Evolutionary conservation across 2,888 invertebrate genomes (phyloP).

Genomic region (Pachydiplax longipennis): DNA sequence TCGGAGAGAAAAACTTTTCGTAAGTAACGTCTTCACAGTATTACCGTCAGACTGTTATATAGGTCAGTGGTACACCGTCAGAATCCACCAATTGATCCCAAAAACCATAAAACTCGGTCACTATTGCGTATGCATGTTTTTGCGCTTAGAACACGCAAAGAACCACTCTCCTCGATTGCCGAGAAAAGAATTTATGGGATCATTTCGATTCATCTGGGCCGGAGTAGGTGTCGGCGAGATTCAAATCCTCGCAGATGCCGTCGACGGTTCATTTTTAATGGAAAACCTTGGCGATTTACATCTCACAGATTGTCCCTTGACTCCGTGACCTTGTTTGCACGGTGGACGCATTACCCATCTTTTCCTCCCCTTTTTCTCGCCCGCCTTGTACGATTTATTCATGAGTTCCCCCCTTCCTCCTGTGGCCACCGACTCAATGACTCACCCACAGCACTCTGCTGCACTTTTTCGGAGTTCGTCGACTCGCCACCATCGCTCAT

Average conservation of each 20-base stretch:
- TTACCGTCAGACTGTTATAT: no score
- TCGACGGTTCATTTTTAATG: background rate
- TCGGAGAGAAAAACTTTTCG: no score
- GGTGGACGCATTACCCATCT: background rate
- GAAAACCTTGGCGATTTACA: background rate
- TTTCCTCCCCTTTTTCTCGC: background rate
- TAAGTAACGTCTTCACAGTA: no score
- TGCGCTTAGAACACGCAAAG: no score
- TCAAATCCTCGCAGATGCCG: background rate
- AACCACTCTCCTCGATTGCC: no score
- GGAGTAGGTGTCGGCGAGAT: background rate
- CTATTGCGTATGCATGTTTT: no score
- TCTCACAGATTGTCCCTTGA: background rate
- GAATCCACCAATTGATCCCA: no score
- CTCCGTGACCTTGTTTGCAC: constrained; percentile 38
- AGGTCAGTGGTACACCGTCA: no score
- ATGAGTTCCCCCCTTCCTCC: background rate
- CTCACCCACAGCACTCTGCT: background rate
- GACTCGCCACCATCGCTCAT: background rate
- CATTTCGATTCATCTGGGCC: background rate
- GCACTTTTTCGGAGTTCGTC: background rate
- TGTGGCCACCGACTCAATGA: background rate
- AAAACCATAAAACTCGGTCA: no score
- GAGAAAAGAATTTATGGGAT: no score
- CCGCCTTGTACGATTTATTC: background rate